phyloP scores from a whole-genome alignment of 2,113 vertebrate species.

The Stercorarius parasiticus region DNA sequence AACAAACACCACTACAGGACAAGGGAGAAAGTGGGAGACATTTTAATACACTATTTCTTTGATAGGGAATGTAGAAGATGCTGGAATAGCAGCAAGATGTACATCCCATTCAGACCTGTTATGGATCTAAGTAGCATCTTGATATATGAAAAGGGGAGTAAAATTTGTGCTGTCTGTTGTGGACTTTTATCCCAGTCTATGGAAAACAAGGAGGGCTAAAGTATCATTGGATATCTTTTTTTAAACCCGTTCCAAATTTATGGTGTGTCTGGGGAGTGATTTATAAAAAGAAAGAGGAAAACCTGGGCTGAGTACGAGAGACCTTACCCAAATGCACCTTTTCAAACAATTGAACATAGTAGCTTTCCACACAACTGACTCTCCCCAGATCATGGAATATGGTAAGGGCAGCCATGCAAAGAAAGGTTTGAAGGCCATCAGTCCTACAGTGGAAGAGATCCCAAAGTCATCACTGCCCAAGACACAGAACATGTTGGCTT shows the following conservation, averaged over 20 bases:
- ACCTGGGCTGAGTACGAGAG: background rate
- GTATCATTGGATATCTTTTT: background rate
- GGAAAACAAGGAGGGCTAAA: background rate
- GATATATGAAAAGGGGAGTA: background rate
- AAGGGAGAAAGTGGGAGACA: background rate
- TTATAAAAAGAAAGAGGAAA: background rate
- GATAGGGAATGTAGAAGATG: background rate
- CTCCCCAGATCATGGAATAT: constrained; percentile 75
- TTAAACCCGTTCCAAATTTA: background rate
- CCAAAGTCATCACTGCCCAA: constrained; percentile 73
- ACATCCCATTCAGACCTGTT: background rate
- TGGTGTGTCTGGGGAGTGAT: background rate
- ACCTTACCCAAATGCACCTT: constrained; percentile 12
- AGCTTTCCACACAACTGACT: constrained; percentile 77
- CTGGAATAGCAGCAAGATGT: background rate
- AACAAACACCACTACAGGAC: background rate
- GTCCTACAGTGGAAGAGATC: constrained; percentile 59
- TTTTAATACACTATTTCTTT: background rate
- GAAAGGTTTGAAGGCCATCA: constrained; percentile 79
- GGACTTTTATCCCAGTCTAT: background rate
- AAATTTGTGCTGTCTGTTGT: background rate
- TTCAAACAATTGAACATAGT: constrained; percentile 78
- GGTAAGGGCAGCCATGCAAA: constrained; percentile 79
- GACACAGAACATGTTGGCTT: constrained; percentile 76
- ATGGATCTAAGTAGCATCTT: background rate